phyloP scores from a whole-genome alignment of 2,113 vertebrate genomes.

The Tauraco erythrolophus region DNA sequence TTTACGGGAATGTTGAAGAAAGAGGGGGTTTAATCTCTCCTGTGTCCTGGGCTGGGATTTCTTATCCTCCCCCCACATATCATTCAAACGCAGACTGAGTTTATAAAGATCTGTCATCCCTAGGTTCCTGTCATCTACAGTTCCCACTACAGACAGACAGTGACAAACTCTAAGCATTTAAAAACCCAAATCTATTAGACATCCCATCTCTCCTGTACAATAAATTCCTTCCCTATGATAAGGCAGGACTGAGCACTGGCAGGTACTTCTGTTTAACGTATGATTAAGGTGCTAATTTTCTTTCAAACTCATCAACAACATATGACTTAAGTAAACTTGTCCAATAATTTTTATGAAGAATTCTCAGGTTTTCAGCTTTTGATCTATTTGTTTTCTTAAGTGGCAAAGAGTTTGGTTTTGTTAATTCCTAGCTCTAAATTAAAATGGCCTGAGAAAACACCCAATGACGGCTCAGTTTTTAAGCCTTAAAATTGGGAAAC shows the following conservation, averaged over 20 bases:
- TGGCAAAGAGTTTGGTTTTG: not conserved
- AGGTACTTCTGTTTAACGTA: not conserved
- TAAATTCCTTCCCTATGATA: not conserved
- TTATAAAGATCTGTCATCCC: not conserved
- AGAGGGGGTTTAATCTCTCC: not conserved
- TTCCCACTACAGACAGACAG: not conserved
- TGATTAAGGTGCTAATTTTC: not conserved
- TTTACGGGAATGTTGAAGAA: not conserved
- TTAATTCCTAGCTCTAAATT: not conserved
- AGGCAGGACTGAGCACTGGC: not conserved
- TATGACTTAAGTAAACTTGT: not conserved
- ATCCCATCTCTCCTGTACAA: not conserved
- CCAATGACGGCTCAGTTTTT: not conserved
- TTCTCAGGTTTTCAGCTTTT: not conserved
- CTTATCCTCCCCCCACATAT: not conserved
- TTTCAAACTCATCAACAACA: not conserved
- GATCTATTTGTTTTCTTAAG: not conserved
- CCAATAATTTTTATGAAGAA: not conserved
- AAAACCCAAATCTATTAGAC: not conserved
- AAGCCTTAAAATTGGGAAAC: not conserved
- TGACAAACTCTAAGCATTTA: not conserved
- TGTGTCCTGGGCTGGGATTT: not conserved
- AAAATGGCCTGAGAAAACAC: not conserved
- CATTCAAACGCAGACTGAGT: not conserved
- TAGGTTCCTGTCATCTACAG: not conserved